Conservation (phyloP, 2,888 invertebrate species). For the Trimorus sp. region DNA sequence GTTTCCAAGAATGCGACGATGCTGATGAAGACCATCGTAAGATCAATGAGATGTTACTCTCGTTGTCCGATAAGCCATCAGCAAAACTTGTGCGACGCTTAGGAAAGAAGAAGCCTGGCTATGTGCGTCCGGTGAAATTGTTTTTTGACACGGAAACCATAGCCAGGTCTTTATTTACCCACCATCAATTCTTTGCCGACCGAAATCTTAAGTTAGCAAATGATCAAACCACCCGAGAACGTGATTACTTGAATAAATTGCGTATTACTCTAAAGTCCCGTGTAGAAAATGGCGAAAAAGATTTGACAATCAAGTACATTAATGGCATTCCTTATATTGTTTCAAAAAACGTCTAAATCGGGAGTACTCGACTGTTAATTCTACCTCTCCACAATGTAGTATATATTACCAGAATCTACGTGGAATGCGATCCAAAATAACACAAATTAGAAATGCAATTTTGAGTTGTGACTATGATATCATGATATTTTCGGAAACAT, state of each 20-base stretch:
- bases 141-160: too few species aligned
- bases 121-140: not conserved
- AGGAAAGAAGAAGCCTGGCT: too few species aligned
- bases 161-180: not conserved
- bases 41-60: too few species aligned
- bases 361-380: not conserved
- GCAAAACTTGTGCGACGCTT: too few species aligned
- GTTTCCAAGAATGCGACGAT: too few species aligned
- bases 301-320: conserved; percentile 1
- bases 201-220: not conserved
- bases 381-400: not conserved
- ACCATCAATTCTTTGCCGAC: not conserved
- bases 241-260: not conserved
- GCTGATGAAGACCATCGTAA: too few species aligned
- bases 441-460: too few species aligned
- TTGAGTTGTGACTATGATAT: too few species aligned
- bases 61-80: too few species aligned
- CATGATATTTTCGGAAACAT: too few species aligned
- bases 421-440: not conserved
- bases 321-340: not conserved
- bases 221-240: not conserved
- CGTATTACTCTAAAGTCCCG: not conserved
- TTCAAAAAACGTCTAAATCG: not conserved
- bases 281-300: not conserved
- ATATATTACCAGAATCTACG: not conserved